Evolutionary conservation across 2,113 vertebrate genomes (phyloP), one percentile per base, ranked within the genome.

Genomic region (Erinaceus europaeus): DNA sequence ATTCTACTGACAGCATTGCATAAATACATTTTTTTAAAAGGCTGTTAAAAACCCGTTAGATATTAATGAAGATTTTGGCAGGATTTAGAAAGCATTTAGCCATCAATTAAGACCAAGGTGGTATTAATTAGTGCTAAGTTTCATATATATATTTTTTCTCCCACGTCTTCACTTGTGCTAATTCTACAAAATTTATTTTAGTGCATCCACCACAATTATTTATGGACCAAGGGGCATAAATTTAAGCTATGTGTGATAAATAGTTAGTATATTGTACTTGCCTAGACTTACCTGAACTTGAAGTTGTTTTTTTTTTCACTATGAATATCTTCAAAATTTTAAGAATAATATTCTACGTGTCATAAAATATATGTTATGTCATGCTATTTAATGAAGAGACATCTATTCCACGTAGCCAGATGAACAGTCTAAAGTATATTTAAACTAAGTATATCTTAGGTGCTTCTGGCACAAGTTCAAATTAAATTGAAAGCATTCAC

Each of bases 1-100:
- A 85, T 75, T 96, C 94, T 92, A 74, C 73, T 94, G 86, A 94
- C 73, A 96, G 75, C 18, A 40, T 93, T 90, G 38, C 89, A 96
- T 67, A 40, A 27, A 0, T 65, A 94, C 72, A 90, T 25, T 23
- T 84, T 92, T 92, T 92, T 50, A 69, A 81, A 94, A 94, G 55
- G 81, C 55, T 46, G 4, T 29, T 74, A n/a, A 55, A 85, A 52
- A 27, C 9, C 62, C 0, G 20, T 62, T 48, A 55, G 6, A 17
- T 80, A 52, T 71, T 32, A 73, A 25, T 64, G 61, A 79, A 71
- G 42, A 59, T 52, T 75, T 84, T 84, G 25, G 11, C 38, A 72
- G 29, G 6, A 74, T 62, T 5, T 68, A 55, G 34, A 18, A 67
- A 86, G 79, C 20, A 27, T 21, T 65, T 59, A 77, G 5, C 81